Conservation (phyloP, 2,888 invertebrate species). For the Ethmia dodecea region DNA sequence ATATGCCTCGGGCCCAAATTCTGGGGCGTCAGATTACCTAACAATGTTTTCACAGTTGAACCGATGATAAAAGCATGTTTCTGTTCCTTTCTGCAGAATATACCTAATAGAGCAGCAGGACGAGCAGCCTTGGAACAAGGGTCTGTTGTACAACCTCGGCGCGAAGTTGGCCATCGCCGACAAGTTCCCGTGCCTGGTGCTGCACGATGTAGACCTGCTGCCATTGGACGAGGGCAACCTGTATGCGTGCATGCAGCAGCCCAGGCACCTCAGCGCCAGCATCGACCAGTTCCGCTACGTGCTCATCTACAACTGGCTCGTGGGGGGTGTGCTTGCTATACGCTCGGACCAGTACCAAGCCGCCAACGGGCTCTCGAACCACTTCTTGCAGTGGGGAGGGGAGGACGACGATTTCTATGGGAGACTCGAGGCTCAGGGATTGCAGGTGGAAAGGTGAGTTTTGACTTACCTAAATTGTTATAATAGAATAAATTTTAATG, state of each 20-base stretch:
- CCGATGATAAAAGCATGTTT: neutral
- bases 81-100: conserved; percentile 73
- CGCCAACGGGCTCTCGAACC: conserved; percentile 60
- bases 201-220: conserved; percentile 94
- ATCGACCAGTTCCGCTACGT: conserved; percentile 83
- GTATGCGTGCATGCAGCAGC: conserved; percentile 87
- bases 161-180: conserved; percentile 84
- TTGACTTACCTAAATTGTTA: no score
- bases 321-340: conserved; percentile 62
- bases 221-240: conserved; percentile 89
- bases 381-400: conserved; percentile 63
- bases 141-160: conserved; percentile 91
- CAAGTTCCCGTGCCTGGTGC: conserved; percentile 88
- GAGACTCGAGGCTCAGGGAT: conserved; percentile 36
- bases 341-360: conserved; percentile 41
- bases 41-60: neutral
- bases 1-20: no score
- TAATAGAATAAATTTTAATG: no score
- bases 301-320: conserved; percentile 34
- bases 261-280: conserved; percentile 93
- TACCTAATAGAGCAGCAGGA: conserved; percentile 91
- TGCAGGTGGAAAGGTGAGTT: no score
- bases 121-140: conserved; percentile 89
- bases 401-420: conserved; percentile 63
- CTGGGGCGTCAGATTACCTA: no score